Conservation (phyloP, 2,113 vertebrate genomes). For the Ranitomeya variabilis region DNA sequence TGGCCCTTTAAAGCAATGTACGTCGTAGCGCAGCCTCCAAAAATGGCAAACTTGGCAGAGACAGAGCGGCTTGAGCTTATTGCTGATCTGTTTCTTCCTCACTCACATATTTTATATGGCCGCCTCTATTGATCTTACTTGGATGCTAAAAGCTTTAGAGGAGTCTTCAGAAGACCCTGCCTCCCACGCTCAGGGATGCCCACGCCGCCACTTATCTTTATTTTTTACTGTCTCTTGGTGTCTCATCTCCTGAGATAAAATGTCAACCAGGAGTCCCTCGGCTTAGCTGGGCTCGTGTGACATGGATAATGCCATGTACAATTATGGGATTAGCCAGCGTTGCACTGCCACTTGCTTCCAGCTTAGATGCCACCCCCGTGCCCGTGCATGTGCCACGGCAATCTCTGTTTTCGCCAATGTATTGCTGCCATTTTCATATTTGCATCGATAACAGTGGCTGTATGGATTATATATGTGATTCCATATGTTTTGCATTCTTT, state of each 20-base stretch:
- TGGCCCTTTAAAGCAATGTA: no score
- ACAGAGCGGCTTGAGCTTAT: neutral
- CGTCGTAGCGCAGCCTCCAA: neutral
- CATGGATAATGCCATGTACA: constrained; percentile 61
- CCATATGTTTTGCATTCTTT: no score
- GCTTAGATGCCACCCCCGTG: constrained; percentile 17
- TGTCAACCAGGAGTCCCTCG: constrained; percentile 53
- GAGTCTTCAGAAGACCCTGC: neutral
- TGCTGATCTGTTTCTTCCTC: neutral
- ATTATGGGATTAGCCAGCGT: constrained; percentile 64
- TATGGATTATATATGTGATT: no score
- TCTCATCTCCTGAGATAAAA: constrained; percentile 31
- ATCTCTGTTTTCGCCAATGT: neutral
- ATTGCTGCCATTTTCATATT: neutral
- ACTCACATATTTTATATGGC: neutral
- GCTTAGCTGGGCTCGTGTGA: constrained; percentile 63
- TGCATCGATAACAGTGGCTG: no score
- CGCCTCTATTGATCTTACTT: neutral
- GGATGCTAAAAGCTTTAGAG: neutral
- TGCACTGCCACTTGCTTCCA: constrained; percentile 63
- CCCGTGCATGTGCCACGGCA: constrained; percentile 44
- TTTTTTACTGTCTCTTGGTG: neutral
- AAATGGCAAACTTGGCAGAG: neutral
- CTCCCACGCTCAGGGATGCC: neutral
- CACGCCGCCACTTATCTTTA: neutral